A percentile compares a stretch with the other conserved stretches of the same genome.
These are phyloP conservation scores for Priocnemis perturbator DNA, from an alignment of 2,888 invertebrate genomes.

Conservation along the genomic window DNA sequence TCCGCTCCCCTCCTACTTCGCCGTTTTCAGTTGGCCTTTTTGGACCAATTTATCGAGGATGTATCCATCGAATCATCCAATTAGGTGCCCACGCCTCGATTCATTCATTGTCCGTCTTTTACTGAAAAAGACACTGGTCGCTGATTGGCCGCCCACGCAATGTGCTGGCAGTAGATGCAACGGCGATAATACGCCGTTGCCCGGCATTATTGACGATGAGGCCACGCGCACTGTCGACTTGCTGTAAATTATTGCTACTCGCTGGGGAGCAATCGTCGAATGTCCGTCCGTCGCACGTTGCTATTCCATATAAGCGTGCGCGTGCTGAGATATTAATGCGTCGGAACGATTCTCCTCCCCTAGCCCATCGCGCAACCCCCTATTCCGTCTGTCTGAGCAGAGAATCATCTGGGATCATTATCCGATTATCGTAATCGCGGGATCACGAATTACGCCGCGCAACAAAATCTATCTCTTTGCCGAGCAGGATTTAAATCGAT, in stretches of 20 bases:
- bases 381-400: no score
- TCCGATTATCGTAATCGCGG: no score
- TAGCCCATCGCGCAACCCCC: conserved; percentile 16
- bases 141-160: conserved; percentile 54
- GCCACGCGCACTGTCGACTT: conserved; percentile 20
- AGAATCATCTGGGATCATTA: no score
- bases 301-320: background rate
- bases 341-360: conserved; percentile 35
- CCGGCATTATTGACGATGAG: conserved; percentile 40
- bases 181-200: conserved; percentile 38
- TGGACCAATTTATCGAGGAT: conserved; percentile 53
- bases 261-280: conserved; percentile 20
- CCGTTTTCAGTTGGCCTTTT: conserved; percentile 22
- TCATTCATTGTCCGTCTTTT: conserved; percentile 46
- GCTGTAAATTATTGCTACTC: conserved; percentile 33
- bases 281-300: background rate
- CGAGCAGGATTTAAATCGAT: no score
- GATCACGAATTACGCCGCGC: no score
- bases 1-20: background rate
- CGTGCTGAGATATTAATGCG: background rate
- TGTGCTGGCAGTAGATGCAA: conserved; percentile 13
- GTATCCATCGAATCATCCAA: conserved; percentile 64
- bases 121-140: conserved; percentile 45
- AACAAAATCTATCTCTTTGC: no score
- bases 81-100: conserved; percentile 61